Evolutionary conservation across 2,797 vertebrate species (phyloP).

Genomic region (Agapornis canus): DNA sequence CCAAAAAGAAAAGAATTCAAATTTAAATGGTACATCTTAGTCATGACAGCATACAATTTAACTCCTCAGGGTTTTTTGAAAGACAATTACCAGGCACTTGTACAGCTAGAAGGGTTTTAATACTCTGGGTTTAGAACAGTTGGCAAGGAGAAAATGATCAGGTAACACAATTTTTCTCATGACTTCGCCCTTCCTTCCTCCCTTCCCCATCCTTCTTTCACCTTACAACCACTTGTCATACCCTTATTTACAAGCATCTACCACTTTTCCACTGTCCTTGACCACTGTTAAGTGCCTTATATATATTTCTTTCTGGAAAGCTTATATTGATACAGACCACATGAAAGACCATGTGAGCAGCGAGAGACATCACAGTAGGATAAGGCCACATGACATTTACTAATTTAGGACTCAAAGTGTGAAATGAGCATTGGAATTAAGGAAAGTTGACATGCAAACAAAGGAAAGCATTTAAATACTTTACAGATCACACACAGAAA

Average conservation of each 20-base stretch:
- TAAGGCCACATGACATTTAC: neutral
- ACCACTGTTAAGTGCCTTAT: neutral
- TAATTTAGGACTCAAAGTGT: neutral
- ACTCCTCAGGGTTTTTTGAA: neutral
- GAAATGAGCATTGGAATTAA: neutral
- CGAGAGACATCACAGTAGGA: neutral
- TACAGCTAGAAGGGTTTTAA: neutral
- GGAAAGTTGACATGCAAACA: neutral
- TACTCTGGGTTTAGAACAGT: neutral
- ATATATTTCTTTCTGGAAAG: neutral
- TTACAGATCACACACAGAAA: neutral
- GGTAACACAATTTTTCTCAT: neutral
- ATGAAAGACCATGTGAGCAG: neutral
- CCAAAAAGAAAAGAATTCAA: neutral
- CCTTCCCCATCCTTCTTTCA: neutral
- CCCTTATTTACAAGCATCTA: neutral
- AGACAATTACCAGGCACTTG: neutral
- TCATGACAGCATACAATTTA: neutral
- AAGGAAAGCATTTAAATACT: neutral
- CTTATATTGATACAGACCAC: neutral
- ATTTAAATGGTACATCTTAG: neutral
- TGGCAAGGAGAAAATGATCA: neutral
- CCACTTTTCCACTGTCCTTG: neutral
- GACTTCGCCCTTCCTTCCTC: neutral
- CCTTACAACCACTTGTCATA: neutral